These are phyloP conservation scores for Drosophila ambigua DNA, from an alignment of 1,140 invertebrate genomes.

Conservation along the genomic window DNA sequence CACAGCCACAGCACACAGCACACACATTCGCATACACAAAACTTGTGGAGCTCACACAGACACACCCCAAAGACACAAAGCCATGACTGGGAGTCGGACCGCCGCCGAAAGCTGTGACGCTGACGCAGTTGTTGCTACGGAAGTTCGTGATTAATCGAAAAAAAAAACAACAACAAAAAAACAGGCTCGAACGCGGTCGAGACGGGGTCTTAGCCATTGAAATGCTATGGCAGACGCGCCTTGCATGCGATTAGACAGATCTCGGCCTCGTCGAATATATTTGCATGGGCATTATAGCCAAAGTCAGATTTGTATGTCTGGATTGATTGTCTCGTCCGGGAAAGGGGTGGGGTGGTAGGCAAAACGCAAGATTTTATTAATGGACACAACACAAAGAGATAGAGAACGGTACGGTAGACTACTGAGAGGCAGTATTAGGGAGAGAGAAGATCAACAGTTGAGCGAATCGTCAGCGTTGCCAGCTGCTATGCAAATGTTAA, in stretches of 20 bases:
- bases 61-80: slow-evolving; percentile 78
- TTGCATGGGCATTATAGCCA: slow-evolving; percentile 52
- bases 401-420: slow-evolving; percentile 8
- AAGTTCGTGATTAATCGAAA: slow-evolving; percentile 75
- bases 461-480: slow-evolving; percentile 48
- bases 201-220: slow-evolving; percentile 6
- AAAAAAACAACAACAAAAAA: slow-evolving; percentile 3
- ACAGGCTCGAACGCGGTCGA: slow-evolving; percentile 44
- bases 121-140: slow-evolving; percentile 80
- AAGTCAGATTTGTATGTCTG: slow-evolving; percentile 44
- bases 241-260: slow-evolving; percentile 36
- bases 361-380: slow-evolving; percentile 60
- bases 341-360: background rate
- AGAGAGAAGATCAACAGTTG: slow-evolving; percentile 57
- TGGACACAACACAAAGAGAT: slow-evolving; percentile 39
- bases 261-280: slow-evolving; percentile 35
- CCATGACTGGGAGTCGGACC: slow-evolving; percentile 51
- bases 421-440: background rate
- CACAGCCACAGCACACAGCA: background rate
- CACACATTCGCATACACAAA: slow-evolving; percentile 11
- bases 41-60: slow-evolving; percentile 27
- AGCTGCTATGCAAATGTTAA: slow-evolving; percentile 18
- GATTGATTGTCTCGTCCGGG: slow-evolving; percentile 11
- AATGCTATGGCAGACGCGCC: slow-evolving; percentile 41
- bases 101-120: slow-evolving; percentile 12